These are phyloP conservation scores for Pimephales promelas DNA, from an alignment of 2,113 vertebrate genomes.

Conservation along the genomic window DNA sequence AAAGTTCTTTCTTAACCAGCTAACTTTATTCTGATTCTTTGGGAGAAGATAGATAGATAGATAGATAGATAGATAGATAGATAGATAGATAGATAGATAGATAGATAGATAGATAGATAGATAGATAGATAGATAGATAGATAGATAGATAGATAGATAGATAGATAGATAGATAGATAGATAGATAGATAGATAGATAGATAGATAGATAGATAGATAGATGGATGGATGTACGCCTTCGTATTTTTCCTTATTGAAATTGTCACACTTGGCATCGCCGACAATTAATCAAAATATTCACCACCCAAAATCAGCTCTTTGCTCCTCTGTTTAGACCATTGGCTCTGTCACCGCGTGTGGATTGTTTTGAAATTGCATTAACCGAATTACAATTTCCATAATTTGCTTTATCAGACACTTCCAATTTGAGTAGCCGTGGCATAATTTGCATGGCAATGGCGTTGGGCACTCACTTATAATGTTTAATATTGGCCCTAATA, in stretches of 20 bases:
- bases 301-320: constrained; percentile 14
- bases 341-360: constrained; percentile 17
- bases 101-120: background rate
- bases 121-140: no score
- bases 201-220: no score
- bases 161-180: no score
- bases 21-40: no score
- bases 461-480: constrained; percentile 56
- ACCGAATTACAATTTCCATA: constrained; percentile 55
- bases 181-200: no score
- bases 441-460: constrained; percentile 56
- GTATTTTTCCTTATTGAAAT: background rate
- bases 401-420: constrained; percentile 56
- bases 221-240: no score
- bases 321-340: background rate
- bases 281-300: background rate
- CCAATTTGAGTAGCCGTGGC: constrained; percentile 43
- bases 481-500: constrained; percentile 62
- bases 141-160: no score
- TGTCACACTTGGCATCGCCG: background rate
- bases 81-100: background rate
- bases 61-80: background rate
- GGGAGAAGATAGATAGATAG: background rate
- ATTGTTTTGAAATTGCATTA: constrained; percentile 53
- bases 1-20: no score